Conservation (phyloP, 2,113 vertebrate species). For the Otis tarda region DNA sequence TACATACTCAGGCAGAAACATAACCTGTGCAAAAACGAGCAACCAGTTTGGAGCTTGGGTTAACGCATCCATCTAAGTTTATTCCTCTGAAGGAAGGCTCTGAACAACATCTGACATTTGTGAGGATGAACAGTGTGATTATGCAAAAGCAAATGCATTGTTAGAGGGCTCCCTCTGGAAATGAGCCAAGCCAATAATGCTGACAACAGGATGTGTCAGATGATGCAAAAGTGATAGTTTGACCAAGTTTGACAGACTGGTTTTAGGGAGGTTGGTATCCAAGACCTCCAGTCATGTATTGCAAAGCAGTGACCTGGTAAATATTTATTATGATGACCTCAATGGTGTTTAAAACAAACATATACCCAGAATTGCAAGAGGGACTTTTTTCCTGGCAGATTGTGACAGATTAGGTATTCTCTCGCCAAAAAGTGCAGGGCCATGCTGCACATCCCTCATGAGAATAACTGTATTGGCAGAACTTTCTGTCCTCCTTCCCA, state of each 20-base stretch:
- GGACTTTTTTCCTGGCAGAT: neutral
- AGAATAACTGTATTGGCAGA: neutral
- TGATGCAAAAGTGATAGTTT: neutral
- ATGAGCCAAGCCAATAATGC: rapidly evolving
- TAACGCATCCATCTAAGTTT: neutral
- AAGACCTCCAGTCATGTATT: neutral
- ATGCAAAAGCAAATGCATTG: neutral
- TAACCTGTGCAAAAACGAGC: neutral
- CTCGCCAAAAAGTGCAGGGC: neutral
- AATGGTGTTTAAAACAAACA: neutral
- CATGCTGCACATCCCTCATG: neutral
- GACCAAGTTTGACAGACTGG: neutral
- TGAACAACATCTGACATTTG: neutral
- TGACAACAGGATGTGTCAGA: neutral
- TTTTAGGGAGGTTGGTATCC: neutral
- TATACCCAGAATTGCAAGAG: neutral
- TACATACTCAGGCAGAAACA: neutral
- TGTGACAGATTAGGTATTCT: neutral
- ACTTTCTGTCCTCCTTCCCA: neutral
- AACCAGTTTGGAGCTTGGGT: neutral
- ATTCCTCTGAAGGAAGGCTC: neutral
- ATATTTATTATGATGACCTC: neutral
- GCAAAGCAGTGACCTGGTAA: neutral
- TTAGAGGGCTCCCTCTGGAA: neutral
- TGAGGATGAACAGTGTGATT: neutral